phyloP scores from a whole-genome alignment of 2,797 vertebrate species.

The Borostomias antarcticus region DNA sequence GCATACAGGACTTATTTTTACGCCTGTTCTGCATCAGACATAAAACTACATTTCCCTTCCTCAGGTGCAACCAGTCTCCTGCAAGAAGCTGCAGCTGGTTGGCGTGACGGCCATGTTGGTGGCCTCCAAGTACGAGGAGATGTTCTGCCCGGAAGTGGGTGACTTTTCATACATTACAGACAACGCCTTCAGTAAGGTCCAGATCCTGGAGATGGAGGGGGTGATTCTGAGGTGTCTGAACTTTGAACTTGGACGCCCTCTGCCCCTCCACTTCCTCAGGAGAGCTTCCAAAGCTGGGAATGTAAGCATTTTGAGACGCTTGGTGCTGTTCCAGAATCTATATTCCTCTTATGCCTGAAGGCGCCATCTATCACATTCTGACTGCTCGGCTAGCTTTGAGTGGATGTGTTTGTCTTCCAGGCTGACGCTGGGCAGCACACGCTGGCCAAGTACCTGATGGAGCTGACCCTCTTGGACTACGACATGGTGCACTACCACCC shows the following conservation, averaged over 20 bases:
- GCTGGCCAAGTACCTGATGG: constrained; percentile 93
- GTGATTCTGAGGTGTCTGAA: constrained; percentile 81
- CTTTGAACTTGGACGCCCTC: constrained; percentile 88
- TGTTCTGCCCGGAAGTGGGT: constrained; percentile 81
- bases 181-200: constrained; percentile 81
- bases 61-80: constrained; percentile 85
- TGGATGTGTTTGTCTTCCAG: constrained; percentile 57
- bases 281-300: constrained; percentile 90
- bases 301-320: no score
- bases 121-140: constrained; percentile 96
- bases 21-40: not conserved
- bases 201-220: constrained; percentile 91
- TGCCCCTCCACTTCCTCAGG: constrained; percentile 91
- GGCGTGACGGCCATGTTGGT: constrained; percentile 89
- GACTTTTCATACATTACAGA: constrained; percentile 96
- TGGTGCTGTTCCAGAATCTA: no score
- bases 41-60: not conserved
- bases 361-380: no score
- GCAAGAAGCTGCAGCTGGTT: constrained; percentile 89
- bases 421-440: constrained; percentile 86
- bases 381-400: not conserved
- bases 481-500: constrained; percentile 90
- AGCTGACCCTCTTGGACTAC: constrained; percentile 89
- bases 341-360: no score
- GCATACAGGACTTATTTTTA: not conserved